These are phyloP conservation scores for Myotis vivesi DNA, from an alignment of 2,797 vertebrate species.

Conservation along the genomic window DNA sequence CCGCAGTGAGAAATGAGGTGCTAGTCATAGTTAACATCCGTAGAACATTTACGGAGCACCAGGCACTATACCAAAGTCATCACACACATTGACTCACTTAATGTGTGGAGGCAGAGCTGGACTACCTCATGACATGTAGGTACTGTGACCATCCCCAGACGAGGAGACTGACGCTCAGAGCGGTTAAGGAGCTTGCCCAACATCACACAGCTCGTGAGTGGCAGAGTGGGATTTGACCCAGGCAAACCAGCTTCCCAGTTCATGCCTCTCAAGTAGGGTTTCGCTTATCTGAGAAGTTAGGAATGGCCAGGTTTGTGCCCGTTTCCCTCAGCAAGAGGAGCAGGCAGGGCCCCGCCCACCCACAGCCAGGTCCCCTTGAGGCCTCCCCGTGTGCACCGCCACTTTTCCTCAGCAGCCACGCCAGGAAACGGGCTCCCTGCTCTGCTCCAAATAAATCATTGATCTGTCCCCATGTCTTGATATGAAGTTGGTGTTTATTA, in stretches of 20 bases:
- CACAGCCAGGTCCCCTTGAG: not conserved
- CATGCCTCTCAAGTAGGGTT: not conserved
- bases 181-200: not conserved
- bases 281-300: not conserved
- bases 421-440: conserved; percentile 41
- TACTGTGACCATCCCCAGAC: not conserved
- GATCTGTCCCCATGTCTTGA: conserved; percentile 68
- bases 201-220: not conserved
- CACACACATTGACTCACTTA: not conserved
- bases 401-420: conserved; percentile 51
- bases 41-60: not conserved
- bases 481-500: conserved; percentile 77
- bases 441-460: conserved; percentile 73
- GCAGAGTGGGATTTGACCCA: not conserved
- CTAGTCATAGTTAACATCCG: not conserved
- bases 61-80: not conserved
- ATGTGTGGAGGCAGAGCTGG: not conserved
- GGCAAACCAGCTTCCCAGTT: not conserved
- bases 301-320: not conserved
- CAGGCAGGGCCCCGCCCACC: not conserved
- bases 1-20: not conserved
- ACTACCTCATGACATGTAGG: not conserved
- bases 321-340: not conserved
- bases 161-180: not conserved
- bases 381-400: not conserved